phyloP scores from a whole-genome alignment of 2,888 invertebrate genomes.

The Tromatobia lineatoria region DNA sequence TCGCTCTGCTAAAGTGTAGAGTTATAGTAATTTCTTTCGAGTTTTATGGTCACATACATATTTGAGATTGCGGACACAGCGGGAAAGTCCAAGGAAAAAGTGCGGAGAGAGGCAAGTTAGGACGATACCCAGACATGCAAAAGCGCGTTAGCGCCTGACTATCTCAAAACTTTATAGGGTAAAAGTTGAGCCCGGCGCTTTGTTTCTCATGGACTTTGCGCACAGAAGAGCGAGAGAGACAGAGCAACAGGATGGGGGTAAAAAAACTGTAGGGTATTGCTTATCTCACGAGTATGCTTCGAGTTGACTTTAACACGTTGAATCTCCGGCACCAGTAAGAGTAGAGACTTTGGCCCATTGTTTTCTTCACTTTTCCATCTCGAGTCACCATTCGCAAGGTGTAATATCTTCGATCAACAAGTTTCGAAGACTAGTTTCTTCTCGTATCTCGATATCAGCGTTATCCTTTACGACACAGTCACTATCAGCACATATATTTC shows the following conservation, averaged over 20 bases:
- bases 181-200: constrained; percentile 62
- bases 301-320: constrained; percentile 60
- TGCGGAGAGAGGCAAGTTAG: not conserved
- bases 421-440: constrained; percentile 42
- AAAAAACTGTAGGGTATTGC: constrained; percentile 51
- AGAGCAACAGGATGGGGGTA: constrained; percentile 13
- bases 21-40: constrained; percentile 41
- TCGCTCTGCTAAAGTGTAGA: constrained; percentile 29
- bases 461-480: constrained; percentile 19
- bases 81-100: constrained; percentile 11
- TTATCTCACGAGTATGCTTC: constrained; percentile 61
- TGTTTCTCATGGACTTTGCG: constrained; percentile 54
- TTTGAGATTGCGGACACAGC: not conserved
- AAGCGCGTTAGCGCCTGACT: constrained; percentile 50
- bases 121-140: constrained; percentile 20
- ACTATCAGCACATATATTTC: not conserved
- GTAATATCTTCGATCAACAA: constrained; percentile 18
- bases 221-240: constrained; percentile 35
- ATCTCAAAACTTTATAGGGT: constrained; percentile 58
- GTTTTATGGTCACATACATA: not conserved
- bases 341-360: constrained; percentile 54
- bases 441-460: constrained; percentile 35
- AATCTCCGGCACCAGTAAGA: constrained; percentile 21
- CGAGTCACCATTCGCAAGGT: not conserved
- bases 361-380: constrained; percentile 25